phyloP scores from a whole-genome alignment of 2,797 vertebrate genomes.

The Dicrostonyx torquatus region DNA sequence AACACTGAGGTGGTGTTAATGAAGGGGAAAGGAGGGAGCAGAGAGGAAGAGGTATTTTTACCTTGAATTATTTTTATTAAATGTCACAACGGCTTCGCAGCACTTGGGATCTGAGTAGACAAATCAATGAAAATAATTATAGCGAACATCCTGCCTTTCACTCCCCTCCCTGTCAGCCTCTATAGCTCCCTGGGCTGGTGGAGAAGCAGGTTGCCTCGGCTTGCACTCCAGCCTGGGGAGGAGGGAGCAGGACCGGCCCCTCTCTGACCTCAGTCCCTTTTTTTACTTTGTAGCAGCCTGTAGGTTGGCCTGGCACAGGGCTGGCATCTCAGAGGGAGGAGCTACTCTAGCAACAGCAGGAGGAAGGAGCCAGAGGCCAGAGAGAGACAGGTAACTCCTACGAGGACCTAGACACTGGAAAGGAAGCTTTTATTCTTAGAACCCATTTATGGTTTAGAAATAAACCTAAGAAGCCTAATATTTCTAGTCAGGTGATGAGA shows the following conservation, averaged over 20 bases:
- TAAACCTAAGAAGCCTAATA: slow-evolving; percentile 23
- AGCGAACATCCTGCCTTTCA: slow-evolving; percentile 74
- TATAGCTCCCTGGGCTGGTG: not conserved
- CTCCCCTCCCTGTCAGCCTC: slow-evolving; percentile 33
- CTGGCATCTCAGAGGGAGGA: not conserved
- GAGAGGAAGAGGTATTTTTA: slow-evolving; percentile 76
- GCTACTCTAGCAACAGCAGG: not conserved
- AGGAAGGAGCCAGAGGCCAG: slow-evolving; percentile 57
- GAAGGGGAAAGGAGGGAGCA: slow-evolving; percentile 56
- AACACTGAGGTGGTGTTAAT: slow-evolving; percentile 48
- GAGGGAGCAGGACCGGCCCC: not conserved
- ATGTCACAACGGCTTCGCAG: slow-evolving; percentile 76
- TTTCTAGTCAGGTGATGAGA: slow-evolving; percentile 44
- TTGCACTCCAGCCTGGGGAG: not conserved
- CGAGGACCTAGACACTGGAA: slow-evolving; percentile 2
- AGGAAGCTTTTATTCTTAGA: slow-evolving; percentile 66
- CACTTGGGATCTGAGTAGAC: slow-evolving; percentile 77
- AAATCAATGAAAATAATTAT: slow-evolving; percentile 84
- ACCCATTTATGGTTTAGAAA: slow-evolving; percentile 62
- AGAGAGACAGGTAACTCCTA: slow-evolving; percentile 38
- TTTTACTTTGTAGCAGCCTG: not conserved
- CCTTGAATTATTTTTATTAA: slow-evolving; percentile 83
- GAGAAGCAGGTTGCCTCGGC: not conserved
- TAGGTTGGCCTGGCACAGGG: not conserved
- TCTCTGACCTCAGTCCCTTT: slow-evolving; percentile 25